Conservation (phyloP, 2,113 vertebrate genomes). For the Numenius arquata region DNA sequence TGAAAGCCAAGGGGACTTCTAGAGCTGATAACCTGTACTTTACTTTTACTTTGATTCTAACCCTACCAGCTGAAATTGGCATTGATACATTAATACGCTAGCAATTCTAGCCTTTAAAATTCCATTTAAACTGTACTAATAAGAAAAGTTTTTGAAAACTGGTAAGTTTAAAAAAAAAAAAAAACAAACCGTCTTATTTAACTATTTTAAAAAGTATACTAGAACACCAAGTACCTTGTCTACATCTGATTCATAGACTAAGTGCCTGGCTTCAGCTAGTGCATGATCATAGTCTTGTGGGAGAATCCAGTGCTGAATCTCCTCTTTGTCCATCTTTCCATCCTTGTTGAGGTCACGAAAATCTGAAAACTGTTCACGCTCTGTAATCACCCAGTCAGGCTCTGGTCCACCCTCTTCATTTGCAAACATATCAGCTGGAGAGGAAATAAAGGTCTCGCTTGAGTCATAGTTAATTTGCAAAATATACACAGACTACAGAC, state of each 20-base stretch:
- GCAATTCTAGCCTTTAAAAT: not conserved
- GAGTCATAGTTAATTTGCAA: not conserved
- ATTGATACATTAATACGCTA: not conserved
- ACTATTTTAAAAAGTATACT: not conserved
- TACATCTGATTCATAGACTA: constrained; percentile 91
- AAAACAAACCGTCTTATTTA: not conserved
- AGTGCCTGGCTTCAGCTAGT: constrained; percentile 92
- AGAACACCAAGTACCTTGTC: constrained; percentile 82
- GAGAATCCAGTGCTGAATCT: constrained; percentile 97
- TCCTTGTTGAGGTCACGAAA: constrained; percentile 97
- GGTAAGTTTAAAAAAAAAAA: not conserved
- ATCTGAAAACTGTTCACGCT: constrained; percentile 94
- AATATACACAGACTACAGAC: not conserved
- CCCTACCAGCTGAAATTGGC: not conserved
- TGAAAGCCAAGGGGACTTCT: not conserved
- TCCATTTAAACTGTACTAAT: not conserved
- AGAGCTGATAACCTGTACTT: not conserved
- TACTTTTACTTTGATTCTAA: not conserved
- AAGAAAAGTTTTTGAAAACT: not conserved
- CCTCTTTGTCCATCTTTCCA: constrained; percentile 93
- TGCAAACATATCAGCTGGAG: constrained; percentile 93
- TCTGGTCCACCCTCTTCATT: constrained; percentile 91
- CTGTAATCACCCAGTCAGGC: constrained; percentile 93
- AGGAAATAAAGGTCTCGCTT: not conserved
- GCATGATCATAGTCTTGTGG: constrained; percentile 97